Percentiles rank a stretch among this genome's conserved stretches.
These are phyloP conservation scores for Doris montereyensis DNA, from an alignment of 2,888 invertebrate species.

Conservation along the genomic window DNA sequence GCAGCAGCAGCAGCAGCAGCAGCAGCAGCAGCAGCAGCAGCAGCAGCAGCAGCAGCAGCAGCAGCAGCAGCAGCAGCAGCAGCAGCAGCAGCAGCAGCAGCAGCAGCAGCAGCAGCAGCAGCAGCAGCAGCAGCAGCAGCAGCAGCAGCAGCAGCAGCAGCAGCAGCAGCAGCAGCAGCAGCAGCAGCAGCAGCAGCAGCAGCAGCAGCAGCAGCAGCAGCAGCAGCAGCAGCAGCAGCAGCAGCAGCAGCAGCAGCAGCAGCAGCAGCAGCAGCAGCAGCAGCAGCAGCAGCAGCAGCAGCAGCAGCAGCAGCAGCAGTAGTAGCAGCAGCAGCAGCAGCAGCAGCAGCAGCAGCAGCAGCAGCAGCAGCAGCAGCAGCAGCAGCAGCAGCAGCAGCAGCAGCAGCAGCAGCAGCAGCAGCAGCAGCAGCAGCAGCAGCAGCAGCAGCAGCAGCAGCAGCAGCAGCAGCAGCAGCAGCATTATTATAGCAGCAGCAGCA, in stretches of 20 bases:
- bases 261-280: not conserved
- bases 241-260: not conserved
- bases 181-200: conserved; percentile 18
- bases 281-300: not conserved
- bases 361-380: conserved; percentile 25
- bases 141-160: conserved; percentile 17
- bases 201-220: conserved; percentile 22
- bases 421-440: not conserved
- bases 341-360: not conserved
- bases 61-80: conserved; percentile 29
- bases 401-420: not conserved
- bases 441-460: not conserved
- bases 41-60: conserved; percentile 16
- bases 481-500: not conserved
- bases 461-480: not conserved
- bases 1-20: conserved; percentile 4
- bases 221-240: not conserved
- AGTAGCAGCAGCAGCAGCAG: conserved; percentile 12
- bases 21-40: conserved; percentile 21
- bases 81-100: conserved; percentile 30
- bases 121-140: conserved; percentile 14
- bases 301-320: not conserved
- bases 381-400: not conserved
- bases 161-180: conserved; percentile 7
- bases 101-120: conserved; percentile 15